Percentiles rank a stretch among this genome's conserved stretches.
Evolutionary conservation across 1,140 invertebrate species (phyloP).

Genomic region (Periplaneta americana): DNA sequence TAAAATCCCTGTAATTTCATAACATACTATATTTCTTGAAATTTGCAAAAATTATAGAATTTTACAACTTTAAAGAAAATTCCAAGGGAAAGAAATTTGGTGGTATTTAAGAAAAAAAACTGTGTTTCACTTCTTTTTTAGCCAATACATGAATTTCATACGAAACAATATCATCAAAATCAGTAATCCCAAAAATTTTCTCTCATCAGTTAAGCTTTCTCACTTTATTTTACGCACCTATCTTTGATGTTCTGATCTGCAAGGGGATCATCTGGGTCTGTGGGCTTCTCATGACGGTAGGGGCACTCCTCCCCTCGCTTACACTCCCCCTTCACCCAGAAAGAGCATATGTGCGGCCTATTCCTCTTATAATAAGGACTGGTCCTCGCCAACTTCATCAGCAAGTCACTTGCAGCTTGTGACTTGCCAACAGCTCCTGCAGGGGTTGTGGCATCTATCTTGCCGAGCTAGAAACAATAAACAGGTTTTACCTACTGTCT

Average conservation of each 20-base stretch:
- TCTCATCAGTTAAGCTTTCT: too few relatives aligned
- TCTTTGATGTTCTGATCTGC: slow-evolving; percentile 99
- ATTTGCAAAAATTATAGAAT: too few relatives aligned
- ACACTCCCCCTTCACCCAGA: slow-evolving; percentile 99
- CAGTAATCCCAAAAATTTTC: too few relatives aligned
- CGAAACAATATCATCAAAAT: too few relatives aligned
- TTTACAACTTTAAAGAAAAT: too few relatives aligned
- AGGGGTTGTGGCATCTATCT: slow-evolving; percentile 31
- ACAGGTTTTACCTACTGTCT: slow-evolving; percentile 50
- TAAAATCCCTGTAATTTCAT: too few relatives aligned
- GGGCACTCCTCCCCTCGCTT: slow-evolving; percentile 99
- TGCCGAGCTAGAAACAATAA: slow-evolving; percentile 32
- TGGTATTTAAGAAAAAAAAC: too few relatives aligned
- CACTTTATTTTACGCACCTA: too few relatives aligned
- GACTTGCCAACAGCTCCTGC: slow-evolving; percentile 59
- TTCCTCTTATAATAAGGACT: slow-evolving; percentile 99
- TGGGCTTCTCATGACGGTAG: slow-evolving; percentile 98
- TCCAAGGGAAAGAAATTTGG: too few relatives aligned
- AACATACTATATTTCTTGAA: too few relatives aligned
- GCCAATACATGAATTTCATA: too few relatives aligned
- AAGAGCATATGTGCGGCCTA: slow-evolving; percentile 97
- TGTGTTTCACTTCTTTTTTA: too few relatives aligned
- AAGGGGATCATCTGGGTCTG: slow-evolving; percentile 98
- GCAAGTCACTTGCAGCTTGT: slow-evolving; percentile 77
- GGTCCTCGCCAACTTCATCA: slow-evolving; percentile 92